These are phyloP conservation scores for Lacerta agilis DNA, from an alignment of 2,797 vertebrate species.

Conservation along the genomic window DNA sequence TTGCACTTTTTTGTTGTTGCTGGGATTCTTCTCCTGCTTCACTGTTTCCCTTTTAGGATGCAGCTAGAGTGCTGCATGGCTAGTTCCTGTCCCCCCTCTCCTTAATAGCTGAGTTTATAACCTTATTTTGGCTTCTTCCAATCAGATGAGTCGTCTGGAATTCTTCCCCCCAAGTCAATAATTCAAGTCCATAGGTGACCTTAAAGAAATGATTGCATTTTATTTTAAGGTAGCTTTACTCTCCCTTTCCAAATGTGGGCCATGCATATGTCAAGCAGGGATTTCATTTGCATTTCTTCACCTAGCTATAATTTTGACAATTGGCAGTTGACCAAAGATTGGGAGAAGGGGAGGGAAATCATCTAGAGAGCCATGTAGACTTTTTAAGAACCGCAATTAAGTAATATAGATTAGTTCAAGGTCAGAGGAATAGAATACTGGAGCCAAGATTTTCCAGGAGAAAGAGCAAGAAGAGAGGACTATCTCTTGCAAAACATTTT, in stretches of 20 bases:
- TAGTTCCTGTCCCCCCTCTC: neutral
- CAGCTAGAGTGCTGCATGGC: neutral
- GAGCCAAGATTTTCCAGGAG: slow-evolving; percentile 56
- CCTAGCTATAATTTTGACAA: slow-evolving; percentile 76
- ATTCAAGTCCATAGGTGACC: slow-evolving; percentile 73
- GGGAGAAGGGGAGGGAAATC: slow-evolving; percentile 54
- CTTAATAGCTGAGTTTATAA: slow-evolving; percentile 48
- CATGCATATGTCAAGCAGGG: slow-evolving; percentile 68
- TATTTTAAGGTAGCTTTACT: slow-evolving; percentile 69
- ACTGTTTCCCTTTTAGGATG: neutral
- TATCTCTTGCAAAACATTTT: slow-evolving; percentile 52
- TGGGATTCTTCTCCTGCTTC: slow-evolving; percentile 16
- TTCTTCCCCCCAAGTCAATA: slow-evolving; percentile 58
- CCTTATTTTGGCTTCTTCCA: slow-evolving; percentile 59
- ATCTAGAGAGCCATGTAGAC: slow-evolving; percentile 70
- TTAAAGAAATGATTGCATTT: slow-evolving; percentile 74
- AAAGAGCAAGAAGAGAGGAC: slow-evolving; percentile 42
- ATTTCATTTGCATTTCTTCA: slow-evolving; percentile 77
- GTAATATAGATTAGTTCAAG: slow-evolving; percentile 74
- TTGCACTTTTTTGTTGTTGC: neutral
- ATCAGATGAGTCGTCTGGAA: slow-evolving; percentile 62
- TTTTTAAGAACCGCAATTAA: slow-evolving; percentile 73
- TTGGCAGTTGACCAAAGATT: slow-evolving; percentile 76
- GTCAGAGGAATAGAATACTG: slow-evolving; percentile 67
- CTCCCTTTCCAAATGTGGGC: slow-evolving; percentile 52